Percentiles rank a stretch among this genome's conserved stretches.
phyloP scores from a whole-genome alignment of 2,797 vertebrate species.

The Melanotaenia boesemani region DNA sequence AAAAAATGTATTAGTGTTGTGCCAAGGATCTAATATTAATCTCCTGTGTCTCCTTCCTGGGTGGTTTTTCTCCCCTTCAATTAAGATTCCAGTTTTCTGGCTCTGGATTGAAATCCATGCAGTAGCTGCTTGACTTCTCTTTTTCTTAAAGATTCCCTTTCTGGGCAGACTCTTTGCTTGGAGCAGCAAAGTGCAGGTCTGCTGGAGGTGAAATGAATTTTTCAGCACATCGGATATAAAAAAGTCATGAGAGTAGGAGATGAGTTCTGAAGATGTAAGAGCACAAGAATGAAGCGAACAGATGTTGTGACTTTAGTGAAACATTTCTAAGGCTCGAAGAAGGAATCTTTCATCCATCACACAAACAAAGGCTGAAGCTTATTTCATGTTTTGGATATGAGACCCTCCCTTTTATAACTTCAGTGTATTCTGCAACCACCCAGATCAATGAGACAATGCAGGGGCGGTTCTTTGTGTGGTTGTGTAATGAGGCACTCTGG shows the following conservation, averaged over 20 bases:
- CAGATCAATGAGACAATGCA: slow-evolving; percentile 58
- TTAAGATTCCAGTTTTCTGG: slow-evolving; percentile 60
- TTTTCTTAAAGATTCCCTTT: slow-evolving; percentile 48
- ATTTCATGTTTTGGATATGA: slow-evolving; percentile 71
- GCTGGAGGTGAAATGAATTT: slow-evolving; percentile 84
- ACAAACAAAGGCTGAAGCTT: slow-evolving; percentile 78
- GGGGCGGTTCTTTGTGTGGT: slow-evolving; percentile 40
- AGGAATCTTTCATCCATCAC: slow-evolving; percentile 77
- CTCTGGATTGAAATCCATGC: slow-evolving; percentile 74
- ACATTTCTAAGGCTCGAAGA: slow-evolving; percentile 61
- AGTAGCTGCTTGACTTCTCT: slow-evolving; percentile 53
- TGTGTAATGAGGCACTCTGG: slow-evolving; percentile 69
- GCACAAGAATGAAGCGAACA: slow-evolving; percentile 71
- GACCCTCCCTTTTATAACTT: slow-evolving; percentile 48
- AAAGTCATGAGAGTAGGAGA: slow-evolving; percentile 81
- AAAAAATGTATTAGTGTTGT: slow-evolving; percentile 59
- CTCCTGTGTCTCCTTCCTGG: slow-evolving; percentile 56
- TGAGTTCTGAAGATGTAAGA: slow-evolving; percentile 67
- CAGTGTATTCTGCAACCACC: slow-evolving; percentile 44
- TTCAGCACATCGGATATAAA: slow-evolving; percentile 81
- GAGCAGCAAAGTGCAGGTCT: slow-evolving; percentile 77
- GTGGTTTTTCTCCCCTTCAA: slow-evolving; percentile 42
- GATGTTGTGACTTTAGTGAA: slow-evolving; percentile 71
- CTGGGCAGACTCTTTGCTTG: slow-evolving; percentile 66
- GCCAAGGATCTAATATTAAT: slow-evolving; percentile 64